Evolutionary conservation across 2,888 invertebrate species (phyloP), one percentile per base, ranked within the genome.

Genomic region (Euplexia lucipara): DNA sequence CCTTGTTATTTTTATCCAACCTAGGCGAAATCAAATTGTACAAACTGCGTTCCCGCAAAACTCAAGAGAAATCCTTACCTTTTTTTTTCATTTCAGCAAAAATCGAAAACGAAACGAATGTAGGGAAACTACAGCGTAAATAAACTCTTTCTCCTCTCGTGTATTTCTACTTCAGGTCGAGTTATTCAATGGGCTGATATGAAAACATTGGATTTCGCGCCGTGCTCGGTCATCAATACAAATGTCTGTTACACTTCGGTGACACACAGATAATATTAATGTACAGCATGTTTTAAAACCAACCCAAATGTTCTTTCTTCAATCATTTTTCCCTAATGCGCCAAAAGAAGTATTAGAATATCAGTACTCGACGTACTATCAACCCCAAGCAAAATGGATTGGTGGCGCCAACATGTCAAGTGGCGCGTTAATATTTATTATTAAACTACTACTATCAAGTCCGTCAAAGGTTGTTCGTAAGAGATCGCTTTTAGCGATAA

Each of bases 141-240:
- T 67, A 78, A 70, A 63, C 52, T 64, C 63, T 65, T 70, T 60
- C 49, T 44, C 57, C 37, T 44, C 63, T 58, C 41, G 34, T 58
- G 59, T 72, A 70, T 65, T 61, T 66, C 56, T 48, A 63, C 44
- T 67, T 70, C 69, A 56, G 61, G 54, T 72, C 44, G 68, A 73
- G 75, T 75, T 76, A 82, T 82, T 79, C 78, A 79, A 76, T 74
- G 75, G 78, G 41, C 51, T 71, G 74, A 64, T 78, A 81, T 82
- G 70, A 77, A 78, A 79, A 82, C 82, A 79, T 82, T 84, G 80
- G 80, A 82, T 86, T 83, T 84, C 70, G 60, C 75, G 54, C 74
- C 70, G 78, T 83, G 81, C 75, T 82, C 75, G 71, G 70, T 82
- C 85, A 81, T 82, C 83, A 78, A 82, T 80, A 75, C 71, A 77